Base-by-base conservation (phyloP, 2,888 invertebrate genomes). In the Hirtodrosophila confusa region DNA sequence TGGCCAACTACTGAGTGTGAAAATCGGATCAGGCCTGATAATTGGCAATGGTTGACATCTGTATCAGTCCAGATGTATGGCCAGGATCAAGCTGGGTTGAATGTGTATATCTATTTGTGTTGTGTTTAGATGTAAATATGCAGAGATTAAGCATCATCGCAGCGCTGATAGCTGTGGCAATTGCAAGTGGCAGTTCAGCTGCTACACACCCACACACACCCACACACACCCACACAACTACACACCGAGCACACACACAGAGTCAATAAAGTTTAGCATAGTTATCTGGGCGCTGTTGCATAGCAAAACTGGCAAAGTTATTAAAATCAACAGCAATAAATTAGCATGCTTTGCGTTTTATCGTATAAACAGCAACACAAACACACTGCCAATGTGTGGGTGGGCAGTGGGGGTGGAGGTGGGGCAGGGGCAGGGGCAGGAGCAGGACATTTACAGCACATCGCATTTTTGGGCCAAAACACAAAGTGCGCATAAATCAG, bases 241-340 rank as follows among this genome's bases (percentile, higher is more conserved):
- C 35, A 56, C 24, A 36, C 5, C 2, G 17, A 27, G 17, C 31
- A 48, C 2, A 49, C 17, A 57, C 17, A 57, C 33, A 40, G 24
- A 54, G 61, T 40, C 71, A 75, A 75, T 75, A 75, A 66, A 64
- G 61, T 69, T 72, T 56, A 57, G 69, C 79, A 72, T 75, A 75
- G 69, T 85, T 78, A 75, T 71, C 63, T 74, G 68, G 76, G 72
- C 56, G 37, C 56, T 62, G 56, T 69, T 69, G 69, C 69, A 62
- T 61, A 49, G 45, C 56, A 63, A 70, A 75, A 53, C 57, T 54
- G 60, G 70, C 62, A 67, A 72, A 78, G 77, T 78, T 86, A 80
- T 85, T 80, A 80, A 80, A 80, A 85, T 80, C 86, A 82, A 82
- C 86, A 76, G 83, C 86, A 75, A 80, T 80, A 80, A 85, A 80